Evolutionary conservation across 2,888 invertebrate species (phyloP), one percentile per base, ranked within the genome.

Genomic region (Yponomeuta cagnagella): DNA sequence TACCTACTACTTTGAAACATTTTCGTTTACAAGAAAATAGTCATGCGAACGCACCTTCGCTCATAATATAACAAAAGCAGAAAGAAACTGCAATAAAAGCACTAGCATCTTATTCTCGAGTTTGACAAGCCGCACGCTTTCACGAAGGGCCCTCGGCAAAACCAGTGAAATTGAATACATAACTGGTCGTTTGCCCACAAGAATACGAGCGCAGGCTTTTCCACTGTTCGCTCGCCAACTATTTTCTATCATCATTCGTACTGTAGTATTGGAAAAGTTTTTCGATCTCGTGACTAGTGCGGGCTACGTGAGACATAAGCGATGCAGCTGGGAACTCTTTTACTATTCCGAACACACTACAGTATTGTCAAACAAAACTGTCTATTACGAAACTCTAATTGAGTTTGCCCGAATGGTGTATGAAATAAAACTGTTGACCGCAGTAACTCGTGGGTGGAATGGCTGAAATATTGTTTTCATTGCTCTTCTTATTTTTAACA

Each of bases 221-320:
- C 77, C 75, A 84, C 83, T 82, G 78, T 76, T 78, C 76, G 76
- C 76, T 70, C 76, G 76, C 79, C 83, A 86, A 87, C 85, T 84
- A 86, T 87, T 88, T 86, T 82, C 88, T 88, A 85, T 89, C 88
- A 89, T 88, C 87, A 86, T 81, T 79, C 79, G 67, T 33, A 81
- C 79, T 79, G 79, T 80, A 81, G 82, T 88, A 90, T 90, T 90
- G 89, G 89, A 89, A 90, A 90, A 90, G 80, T 90, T 90, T 90
- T 88, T 87, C 88, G 87, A 88, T 88, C 87, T 83, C 80, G 81
- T 85, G 85, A 87, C 86, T 86, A 86, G 88, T 87, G 84, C 80
- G 78, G 76, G 75, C 78, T 86, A 87, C 87, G 89, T 88, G 86
- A 79, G 82, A 85, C 87, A 86, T 87, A 88, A 88, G 63, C 79